Percentiles rank a stretch among this genome's conserved stretches.
Conservation (phyloP, 2,797 vertebrate species). For the Myripristis murdjan region DNA sequence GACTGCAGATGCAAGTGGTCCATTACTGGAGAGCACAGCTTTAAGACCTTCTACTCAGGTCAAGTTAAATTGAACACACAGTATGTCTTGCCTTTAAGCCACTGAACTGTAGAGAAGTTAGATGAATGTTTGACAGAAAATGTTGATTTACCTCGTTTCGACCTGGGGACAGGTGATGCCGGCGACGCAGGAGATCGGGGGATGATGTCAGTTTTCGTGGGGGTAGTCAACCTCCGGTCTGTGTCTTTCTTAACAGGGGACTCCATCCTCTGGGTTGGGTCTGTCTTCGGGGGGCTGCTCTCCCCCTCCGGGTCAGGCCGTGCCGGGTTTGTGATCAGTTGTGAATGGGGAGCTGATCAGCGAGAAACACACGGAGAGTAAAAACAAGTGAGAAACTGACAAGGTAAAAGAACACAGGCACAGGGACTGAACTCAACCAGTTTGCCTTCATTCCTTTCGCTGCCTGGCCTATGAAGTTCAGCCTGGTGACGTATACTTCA, state of each 20-base stretch:
- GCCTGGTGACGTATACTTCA: constrained; percentile 46
- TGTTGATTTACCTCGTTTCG: constrained; percentile 79
- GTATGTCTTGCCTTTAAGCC: constrained; percentile 14
- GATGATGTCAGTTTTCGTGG: constrained; percentile 71
- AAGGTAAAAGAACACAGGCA: constrained; percentile 24
- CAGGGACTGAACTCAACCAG: constrained; percentile 62
- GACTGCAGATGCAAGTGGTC: constrained; percentile 36
- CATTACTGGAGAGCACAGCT: constrained; percentile 29
- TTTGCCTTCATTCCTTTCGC: constrained; percentile 75
- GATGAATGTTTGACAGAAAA: neutral
- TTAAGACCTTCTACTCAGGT: constrained; percentile 16
- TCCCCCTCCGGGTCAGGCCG: constrained; percentile 77
- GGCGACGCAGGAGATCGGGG: constrained; percentile 71
- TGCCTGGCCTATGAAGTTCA: constrained; percentile 8
- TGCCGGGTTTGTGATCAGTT: constrained; percentile 48
- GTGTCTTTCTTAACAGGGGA: constrained; percentile 69
- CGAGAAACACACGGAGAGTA: constrained; percentile 45
- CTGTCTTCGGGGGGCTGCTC: constrained; percentile 67
- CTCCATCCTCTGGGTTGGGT: constrained; percentile 57
- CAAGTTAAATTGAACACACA: constrained; percentile 4
- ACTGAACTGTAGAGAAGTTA: neutral
- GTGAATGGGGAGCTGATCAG: constrained; percentile 61
- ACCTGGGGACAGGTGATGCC: constrained; percentile 62
- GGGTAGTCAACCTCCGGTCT: constrained; percentile 54
- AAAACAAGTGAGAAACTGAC: constrained; percentile 48